Evolutionary conservation across 2,113 vertebrate species (phyloP).

Genomic region (Sphyrna mokarran): DNA sequence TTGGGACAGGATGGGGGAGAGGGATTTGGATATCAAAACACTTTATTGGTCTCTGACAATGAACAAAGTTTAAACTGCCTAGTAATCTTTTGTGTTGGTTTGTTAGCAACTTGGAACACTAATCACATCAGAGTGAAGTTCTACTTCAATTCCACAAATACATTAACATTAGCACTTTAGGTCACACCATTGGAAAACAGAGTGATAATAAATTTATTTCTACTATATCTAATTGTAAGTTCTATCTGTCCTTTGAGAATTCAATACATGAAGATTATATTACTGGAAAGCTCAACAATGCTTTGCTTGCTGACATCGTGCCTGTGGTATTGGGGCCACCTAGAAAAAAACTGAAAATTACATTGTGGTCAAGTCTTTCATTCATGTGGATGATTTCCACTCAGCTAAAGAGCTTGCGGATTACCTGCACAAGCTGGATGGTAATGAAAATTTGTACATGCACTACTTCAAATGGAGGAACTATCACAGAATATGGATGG

Average conservation of each 20-base stretch:
- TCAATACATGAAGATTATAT: slow-evolving; percentile 96
- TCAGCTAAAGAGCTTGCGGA: too few species aligned
- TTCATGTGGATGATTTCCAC: too few species aligned
- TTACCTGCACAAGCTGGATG: slow-evolving; percentile 73
- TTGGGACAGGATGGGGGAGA: slow-evolving; percentile 44
- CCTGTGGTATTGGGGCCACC: slow-evolving; percentile 84
- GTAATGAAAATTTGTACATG: slow-evolving; percentile 84
- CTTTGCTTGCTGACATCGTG: slow-evolving; percentile 80
- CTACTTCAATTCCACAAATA: slow-evolving; percentile 90
- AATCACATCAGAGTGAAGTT: slow-evolving; percentile 85
- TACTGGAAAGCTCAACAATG: slow-evolving; percentile 93
- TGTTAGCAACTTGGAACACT: slow-evolving; percentile 93
- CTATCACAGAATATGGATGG: slow-evolving; percentile 86
- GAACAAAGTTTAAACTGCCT: slow-evolving; percentile 75
- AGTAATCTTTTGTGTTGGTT: slow-evolving; percentile 93
- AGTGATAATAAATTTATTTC: slow-evolving; percentile 85
- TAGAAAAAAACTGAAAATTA: slow-evolving; percentile 91
- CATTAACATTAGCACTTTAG: slow-evolving; percentile 85
- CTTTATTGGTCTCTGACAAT: slow-evolving; percentile 89
- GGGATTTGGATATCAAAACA: slow-evolving; percentile 90
- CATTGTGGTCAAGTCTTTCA: slow-evolving; percentile 69
- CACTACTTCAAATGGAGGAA: slow-evolving; percentile 89
- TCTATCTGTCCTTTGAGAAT: slow-evolving; percentile 94
- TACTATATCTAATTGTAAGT: slow-evolving; percentile 87
- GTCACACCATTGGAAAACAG: slow-evolving; percentile 86